phyloP scores from a whole-genome alignment of 1,140 invertebrate genomes.

The Drosophila simulans region DNA sequence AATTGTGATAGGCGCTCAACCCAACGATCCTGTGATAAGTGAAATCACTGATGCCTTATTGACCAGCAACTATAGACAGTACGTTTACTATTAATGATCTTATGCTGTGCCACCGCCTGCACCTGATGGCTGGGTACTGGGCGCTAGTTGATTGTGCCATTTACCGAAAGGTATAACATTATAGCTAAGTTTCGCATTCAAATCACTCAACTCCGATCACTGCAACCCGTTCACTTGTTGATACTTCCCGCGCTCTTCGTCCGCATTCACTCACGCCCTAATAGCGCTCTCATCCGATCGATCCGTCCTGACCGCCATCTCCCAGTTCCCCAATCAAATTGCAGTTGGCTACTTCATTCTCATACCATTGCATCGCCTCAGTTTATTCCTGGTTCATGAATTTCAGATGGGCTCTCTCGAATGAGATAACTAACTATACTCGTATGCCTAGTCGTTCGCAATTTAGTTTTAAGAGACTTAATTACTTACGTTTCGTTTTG shows the following conservation, averaged over 20 bases:
- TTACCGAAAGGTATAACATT: constrained; percentile 66
- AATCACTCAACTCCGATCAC: constrained; percentile 26
- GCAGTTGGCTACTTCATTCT: constrained; percentile 7
- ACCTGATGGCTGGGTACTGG: constrained; percentile 9
- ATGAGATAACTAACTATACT: constrained; percentile 25
- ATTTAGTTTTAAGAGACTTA: constrained; percentile 1
- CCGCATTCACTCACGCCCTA: constrained; percentile 1
- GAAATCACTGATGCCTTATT: constrained; percentile 46
- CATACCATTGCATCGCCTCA: constrained; percentile 17
- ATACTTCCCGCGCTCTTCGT: constrained; percentile 3
- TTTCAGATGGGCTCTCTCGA: constrained; percentile 9
- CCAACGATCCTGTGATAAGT: constrained; percentile 52
- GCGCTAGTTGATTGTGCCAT: constrained; percentile 13
- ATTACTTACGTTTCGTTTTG: constrained; percentile 13
- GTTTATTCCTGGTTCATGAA: background rate
- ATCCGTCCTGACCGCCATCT: constrained; percentile 1
- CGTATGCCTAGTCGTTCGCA: constrained; percentile 6
- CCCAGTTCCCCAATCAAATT: background rate
- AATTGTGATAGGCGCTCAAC: constrained; percentile 25
- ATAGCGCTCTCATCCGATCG: constrained; percentile 10
- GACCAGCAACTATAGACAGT: constrained; percentile 13
- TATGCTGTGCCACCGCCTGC: constrained; percentile 41
- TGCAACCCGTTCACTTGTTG: constrained; percentile 16
- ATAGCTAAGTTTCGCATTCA: constrained; percentile 35
- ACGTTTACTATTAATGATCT: constrained; percentile 16